Percentiles rank a stretch among this genome's conserved stretches.
Evolutionary conservation across 2,797 vertebrate genomes (phyloP).

Genomic region (Amphiprion clarkii): DNA sequence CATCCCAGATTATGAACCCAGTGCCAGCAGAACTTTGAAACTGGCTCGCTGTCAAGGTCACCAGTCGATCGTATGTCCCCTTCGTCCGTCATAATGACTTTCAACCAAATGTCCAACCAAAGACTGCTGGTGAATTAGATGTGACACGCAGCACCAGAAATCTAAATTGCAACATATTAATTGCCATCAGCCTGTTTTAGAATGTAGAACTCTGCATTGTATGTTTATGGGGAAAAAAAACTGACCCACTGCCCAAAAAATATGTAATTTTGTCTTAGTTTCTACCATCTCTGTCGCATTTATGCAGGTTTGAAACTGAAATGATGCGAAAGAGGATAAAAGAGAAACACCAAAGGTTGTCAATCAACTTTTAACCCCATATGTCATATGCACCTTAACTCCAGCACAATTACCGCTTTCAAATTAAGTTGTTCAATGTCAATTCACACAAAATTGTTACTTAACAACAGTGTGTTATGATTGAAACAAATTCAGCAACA

Average conservation of each 20-base stretch:
- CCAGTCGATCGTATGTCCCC: slow-evolving; percentile 43
- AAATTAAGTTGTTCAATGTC: slow-evolving; percentile 3
- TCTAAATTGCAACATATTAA: not conserved
- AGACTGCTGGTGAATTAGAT: slow-evolving; percentile 15
- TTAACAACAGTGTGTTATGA: slow-evolving; percentile 1
- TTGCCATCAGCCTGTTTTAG: not conserved
- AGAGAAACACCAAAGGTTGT: not conserved
- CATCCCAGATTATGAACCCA: slow-evolving; percentile 58
- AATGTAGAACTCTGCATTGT: not conserved
- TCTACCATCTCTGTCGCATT: not conserved
- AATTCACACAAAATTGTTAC: not conserved
- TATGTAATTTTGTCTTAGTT: not conserved
- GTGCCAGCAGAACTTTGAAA: slow-evolving; percentile 63
- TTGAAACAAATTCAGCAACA: not conserved
- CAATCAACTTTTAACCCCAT: not conserved
- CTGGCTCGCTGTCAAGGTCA: slow-evolving; percentile 72
- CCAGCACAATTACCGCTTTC: not conserved
- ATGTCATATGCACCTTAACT: not conserved
- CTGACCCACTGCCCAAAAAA: not conserved
- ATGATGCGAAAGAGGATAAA: not conserved
- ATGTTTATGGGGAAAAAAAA: not conserved
- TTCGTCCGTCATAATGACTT: slow-evolving; percentile 49
- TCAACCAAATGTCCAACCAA: slow-evolving; percentile 34
- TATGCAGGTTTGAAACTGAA: not conserved
- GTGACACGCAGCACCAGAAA: not conserved